A percentile compares a stretch with the other conserved stretches of the same genome.
Conservation (phyloP, 2,797 vertebrate genomes). For the Alcedo quadribrachys region DNA sequence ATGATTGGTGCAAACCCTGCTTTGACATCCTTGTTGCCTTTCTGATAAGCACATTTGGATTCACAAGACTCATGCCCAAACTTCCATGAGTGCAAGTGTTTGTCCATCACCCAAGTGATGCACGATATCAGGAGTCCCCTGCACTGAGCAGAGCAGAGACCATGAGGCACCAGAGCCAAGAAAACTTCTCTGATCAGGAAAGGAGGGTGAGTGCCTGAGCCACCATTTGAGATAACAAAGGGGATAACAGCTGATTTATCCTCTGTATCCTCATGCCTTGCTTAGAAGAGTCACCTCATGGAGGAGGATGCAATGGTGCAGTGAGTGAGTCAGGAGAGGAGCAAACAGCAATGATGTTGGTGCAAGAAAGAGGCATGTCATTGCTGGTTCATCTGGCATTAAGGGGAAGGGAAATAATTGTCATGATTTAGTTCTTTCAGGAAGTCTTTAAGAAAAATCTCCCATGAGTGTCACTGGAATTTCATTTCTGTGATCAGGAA, state of each 20-base stretch:
- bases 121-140: not conserved
- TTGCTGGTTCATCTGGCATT: not conserved
- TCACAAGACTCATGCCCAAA: not conserved
- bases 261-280: not conserved
- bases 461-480: not conserved
- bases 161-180: not conserved
- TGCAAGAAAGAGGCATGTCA: accelerated
- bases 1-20: not conserved
- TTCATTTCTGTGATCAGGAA: not conserved
- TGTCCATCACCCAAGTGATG: accelerated
- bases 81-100: not conserved
- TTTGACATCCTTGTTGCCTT: not conserved
- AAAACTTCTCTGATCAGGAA: not conserved
- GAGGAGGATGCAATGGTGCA: not conserved
- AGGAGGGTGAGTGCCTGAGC: not conserved
- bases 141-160: not conserved
- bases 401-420: not conserved
- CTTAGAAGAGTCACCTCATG: not conserved
- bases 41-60: not conserved
- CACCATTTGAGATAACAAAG: accelerated
- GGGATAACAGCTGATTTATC: not conserved
- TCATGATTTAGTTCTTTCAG: not conserved
- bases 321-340: not conserved
- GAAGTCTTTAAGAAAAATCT: not conserved
- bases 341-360: not conserved